phyloP scores from a whole-genome alignment of 2,113 vertebrate genomes.

The Porphyrio hochstetteri region DNA sequence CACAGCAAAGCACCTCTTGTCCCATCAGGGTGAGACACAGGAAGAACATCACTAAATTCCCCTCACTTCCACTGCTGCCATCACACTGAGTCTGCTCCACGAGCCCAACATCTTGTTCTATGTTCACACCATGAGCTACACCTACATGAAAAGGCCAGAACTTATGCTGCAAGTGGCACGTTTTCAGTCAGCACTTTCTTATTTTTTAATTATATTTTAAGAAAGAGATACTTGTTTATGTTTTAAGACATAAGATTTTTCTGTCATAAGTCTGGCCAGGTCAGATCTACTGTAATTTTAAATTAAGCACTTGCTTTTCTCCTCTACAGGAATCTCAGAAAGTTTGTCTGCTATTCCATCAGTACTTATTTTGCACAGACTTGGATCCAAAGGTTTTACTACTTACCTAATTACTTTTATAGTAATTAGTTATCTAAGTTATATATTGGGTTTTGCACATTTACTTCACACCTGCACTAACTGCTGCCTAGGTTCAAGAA shows the following conservation, averaged over 20 bases:
- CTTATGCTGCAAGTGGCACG: not conserved
- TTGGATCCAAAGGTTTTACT: not conserved
- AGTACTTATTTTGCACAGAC: not conserved
- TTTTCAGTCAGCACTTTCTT: not conserved
- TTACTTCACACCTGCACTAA: not conserved
- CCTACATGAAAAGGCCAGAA: not conserved
- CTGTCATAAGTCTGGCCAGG: not conserved
- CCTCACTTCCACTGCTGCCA: not conserved
- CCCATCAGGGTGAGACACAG: not conserved
- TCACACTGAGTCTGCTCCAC: not conserved
- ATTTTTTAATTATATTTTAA: not conserved
- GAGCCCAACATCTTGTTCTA: not conserved
- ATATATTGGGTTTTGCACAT: not conserved
- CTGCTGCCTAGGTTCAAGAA: not conserved
- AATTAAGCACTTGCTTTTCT: not conserved
- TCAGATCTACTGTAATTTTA: not conserved
- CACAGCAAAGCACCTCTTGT: not conserved
- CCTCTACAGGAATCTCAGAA: not conserved
- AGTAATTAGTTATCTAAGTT: not conserved
- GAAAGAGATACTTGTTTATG: not conserved
- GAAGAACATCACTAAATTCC: not conserved
- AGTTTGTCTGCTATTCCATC: not conserved
- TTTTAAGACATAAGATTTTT: not conserved
- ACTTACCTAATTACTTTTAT: not conserved
- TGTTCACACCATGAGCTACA: accelerated